These are phyloP conservation scores for Silurus aristotelis DNA, from an alignment of 2,797 vertebrate genomes.

Conservation along the genomic window DNA sequence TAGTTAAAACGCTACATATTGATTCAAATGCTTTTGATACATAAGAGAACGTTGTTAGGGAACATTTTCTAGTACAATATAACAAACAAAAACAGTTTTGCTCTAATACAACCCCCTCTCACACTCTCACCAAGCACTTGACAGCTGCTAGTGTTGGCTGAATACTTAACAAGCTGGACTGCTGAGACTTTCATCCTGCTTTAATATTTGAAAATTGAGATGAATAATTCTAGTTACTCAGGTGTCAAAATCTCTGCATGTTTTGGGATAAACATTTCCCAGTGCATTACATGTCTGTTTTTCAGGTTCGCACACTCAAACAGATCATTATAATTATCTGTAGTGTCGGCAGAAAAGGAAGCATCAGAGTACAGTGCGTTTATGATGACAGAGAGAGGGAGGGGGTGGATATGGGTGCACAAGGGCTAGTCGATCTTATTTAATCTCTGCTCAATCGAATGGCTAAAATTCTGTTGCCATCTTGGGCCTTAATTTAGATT, in stretches of 20 bases:
- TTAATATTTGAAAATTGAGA: conserved; percentile 11
- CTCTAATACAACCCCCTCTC: background rate
- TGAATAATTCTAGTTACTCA: conserved; percentile 24
- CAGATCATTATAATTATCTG: conserved; percentile 46
- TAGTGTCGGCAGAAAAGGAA: background rate
- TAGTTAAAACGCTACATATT: background rate
- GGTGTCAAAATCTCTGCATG: conserved; percentile 23
- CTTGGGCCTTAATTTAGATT: conserved; percentile 72
- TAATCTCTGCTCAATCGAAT: conserved; percentile 52
- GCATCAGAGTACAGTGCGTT: background rate
- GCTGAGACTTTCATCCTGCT: conserved; percentile 19
- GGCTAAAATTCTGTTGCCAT: conserved; percentile 61
- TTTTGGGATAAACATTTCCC: conserved; percentile 32
- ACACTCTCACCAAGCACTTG: background rate
- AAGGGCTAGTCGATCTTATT: conserved; percentile 67
- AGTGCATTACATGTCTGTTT: conserved; percentile 34
- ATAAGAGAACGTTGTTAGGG: background rate
- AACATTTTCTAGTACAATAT: background rate
- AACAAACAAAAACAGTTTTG: background rate
- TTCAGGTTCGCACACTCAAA: conserved; percentile 49
- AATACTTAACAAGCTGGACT: conserved; percentile 1
- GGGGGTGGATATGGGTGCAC: conserved; percentile 55
- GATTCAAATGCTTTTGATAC: background rate
- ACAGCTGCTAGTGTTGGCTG: background rate
- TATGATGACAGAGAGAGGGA: conserved; percentile 30